Evolutionary conservation across 1,140 invertebrate species (phyloP).

Genomic region (Druon quercuslanigerum): DNA sequence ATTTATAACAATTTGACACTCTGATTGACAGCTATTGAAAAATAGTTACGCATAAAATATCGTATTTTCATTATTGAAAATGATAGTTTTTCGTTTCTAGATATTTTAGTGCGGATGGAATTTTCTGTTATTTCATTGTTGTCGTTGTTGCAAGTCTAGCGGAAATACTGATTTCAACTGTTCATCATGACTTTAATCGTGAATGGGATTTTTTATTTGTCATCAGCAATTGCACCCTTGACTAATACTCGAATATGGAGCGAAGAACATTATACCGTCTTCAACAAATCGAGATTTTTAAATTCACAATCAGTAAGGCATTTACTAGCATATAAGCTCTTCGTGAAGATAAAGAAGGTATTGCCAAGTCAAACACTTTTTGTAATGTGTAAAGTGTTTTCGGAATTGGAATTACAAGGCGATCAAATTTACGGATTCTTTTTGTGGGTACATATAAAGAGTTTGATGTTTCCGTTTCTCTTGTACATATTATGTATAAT

Average conservation of each 20-base stretch:
- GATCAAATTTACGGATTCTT: not conserved
- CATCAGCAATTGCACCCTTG: not conserved
- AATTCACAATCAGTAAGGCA: constrained; percentile 29
- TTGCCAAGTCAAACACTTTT: constrained; percentile 23
- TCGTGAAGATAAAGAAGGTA: constrained; percentile 11
- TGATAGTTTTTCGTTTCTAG: not conserved
- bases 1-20: not conserved
- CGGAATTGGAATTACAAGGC: constrained; percentile 11
- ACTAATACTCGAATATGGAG: constrained; percentile 12
- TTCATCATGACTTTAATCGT: not conserved
- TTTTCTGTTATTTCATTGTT: constrained; percentile 21
- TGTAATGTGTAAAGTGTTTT: constrained; percentile 10
- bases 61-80: not conserved
- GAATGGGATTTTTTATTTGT: not conserved
- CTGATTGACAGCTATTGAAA: constrained; percentile 15
- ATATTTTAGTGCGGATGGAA: constrained; percentile 16
- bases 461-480: not conserved
- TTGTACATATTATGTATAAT: not conserved
- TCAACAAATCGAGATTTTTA: constrained; percentile 23
- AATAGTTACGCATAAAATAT: constrained; percentile 15
- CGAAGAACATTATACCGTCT: constrained; percentile 12
- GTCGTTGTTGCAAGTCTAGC: not conserved
- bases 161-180: not conserved
- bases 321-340: constrained; percentile 25
- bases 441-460: not conserved